These are phyloP conservation scores for Monoplex corrugatus DNA, from an alignment of 2,888 invertebrate genomes.

Conservation along the genomic window DNA sequence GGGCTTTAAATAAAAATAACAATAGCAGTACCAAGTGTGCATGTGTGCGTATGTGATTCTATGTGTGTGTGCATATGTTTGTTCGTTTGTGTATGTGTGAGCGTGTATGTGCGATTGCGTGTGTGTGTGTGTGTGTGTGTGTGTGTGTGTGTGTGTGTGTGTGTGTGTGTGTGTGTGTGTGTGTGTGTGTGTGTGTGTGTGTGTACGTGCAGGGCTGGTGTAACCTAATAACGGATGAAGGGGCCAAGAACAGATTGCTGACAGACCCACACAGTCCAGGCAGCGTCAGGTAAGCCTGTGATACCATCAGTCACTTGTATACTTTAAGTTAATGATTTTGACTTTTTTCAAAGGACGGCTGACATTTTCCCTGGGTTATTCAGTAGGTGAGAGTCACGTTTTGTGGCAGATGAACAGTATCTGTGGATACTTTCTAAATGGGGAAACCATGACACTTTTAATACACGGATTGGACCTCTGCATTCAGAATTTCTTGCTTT, in stretches of 20 bases:
- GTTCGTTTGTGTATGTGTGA: neutral
- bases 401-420: too few relatives aligned
- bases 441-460: too few relatives aligned
- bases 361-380: too few relatives aligned
- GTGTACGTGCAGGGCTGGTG: neutral
- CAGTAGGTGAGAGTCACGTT: too few relatives aligned
- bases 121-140: neutral
- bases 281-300: constrained; percentile 29
- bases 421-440: too few relatives aligned
- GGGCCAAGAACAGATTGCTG: neutral
- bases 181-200: neutral
- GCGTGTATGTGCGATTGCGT: neutral
- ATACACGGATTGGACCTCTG: too few relatives aligned
- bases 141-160: constrained; percentile 4
- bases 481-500: too few relatives aligned
- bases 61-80: neutral
- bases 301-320: too few relatives aligned
- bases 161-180: neutral
- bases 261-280: neutral
- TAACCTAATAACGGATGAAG: neutral
- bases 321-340: too few relatives aligned
- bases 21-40: too few relatives aligned
- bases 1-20: too few relatives aligned
- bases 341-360: too few relatives aligned
- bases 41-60: neutral